Percentiles rank a stretch among this genome's conserved stretches.
phyloP scores from a whole-genome alignment of 2,113 vertebrate genomes.

The Phyllopteryx taeniolatus region DNA sequence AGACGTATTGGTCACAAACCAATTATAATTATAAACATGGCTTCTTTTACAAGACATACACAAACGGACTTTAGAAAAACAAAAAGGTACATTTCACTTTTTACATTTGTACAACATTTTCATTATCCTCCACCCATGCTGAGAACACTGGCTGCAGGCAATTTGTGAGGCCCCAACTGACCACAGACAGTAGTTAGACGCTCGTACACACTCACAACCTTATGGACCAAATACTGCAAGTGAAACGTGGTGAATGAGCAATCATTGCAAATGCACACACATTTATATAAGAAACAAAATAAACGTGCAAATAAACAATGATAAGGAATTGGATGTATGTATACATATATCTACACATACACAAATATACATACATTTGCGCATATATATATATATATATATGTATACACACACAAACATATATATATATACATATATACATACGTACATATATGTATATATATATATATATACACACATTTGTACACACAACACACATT shows the following conservation, averaged over 20 bases:
- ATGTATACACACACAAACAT: no score
- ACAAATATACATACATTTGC: no score
- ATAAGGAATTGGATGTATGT: background rate
- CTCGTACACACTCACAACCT: slow-evolving; percentile 54
- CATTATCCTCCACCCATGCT: slow-evolving; percentile 40
- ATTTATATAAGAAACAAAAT: background rate
- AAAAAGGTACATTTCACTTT: slow-evolving; percentile 50
- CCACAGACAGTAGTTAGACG: slow-evolving; percentile 55
- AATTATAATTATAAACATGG: slow-evolving; percentile 82
- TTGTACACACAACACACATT: no score
- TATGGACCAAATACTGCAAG: slow-evolving; percentile 49
- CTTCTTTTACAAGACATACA: slow-evolving; percentile 77
- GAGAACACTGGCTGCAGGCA: slow-evolving; percentile 61
- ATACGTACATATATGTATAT: no score
- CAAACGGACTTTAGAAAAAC: slow-evolving; percentile 56
- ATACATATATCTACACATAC: background rate
- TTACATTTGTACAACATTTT: slow-evolving; percentile 64
- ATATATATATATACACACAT: no score
- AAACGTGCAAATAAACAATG: slow-evolving; percentile 4
- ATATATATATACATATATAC: no score
- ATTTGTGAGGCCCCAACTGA: slow-evolving; percentile 54
- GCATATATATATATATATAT: no score
- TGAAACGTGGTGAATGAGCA: slow-evolving; percentile 49
- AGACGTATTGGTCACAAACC: slow-evolving; percentile 81
- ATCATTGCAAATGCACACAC: slow-evolving; percentile 40